phyloP scores from a whole-genome alignment of 2,888 invertebrate genomes.

The Gerris lacustris region DNA sequence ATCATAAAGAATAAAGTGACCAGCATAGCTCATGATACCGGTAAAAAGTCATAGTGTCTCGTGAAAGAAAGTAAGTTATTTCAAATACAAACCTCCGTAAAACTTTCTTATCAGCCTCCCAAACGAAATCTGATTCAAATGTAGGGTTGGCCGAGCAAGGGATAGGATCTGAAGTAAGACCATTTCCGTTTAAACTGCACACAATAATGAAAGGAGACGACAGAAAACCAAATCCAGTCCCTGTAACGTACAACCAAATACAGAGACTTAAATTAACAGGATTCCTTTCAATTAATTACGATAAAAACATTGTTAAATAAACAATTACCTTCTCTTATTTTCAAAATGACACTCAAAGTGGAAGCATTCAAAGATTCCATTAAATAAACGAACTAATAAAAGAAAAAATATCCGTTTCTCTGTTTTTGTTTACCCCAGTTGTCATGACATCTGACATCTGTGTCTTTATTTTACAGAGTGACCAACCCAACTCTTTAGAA shows the following conservation, averaged over 20 bases:
- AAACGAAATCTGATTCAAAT: constrained; percentile 61
- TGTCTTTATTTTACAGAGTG: background rate
- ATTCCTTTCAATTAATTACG: constrained; percentile 34
- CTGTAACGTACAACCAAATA: constrained; percentile 22
- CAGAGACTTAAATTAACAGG: constrained; percentile 16
- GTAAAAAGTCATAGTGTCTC: too few relatives aligned
- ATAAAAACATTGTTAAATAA: constrained; percentile 6
- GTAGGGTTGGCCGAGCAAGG: constrained; percentile 37
- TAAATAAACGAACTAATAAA: background rate
- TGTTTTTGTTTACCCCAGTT: constrained; percentile 10
- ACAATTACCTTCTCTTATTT: constrained; percentile 49
- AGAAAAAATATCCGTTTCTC: background rate
- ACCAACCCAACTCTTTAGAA: too few relatives aligned
- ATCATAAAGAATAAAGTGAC: too few relatives aligned
- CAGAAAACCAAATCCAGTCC: constrained; percentile 30
- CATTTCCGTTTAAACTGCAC: constrained; percentile 27
- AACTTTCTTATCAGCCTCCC: constrained; percentile 62
- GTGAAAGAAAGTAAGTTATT: too few relatives aligned
- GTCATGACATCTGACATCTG: constrained; percentile 8
- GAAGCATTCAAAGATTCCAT: constrained; percentile 41
- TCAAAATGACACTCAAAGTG: constrained; percentile 52
- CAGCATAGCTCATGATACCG: too few relatives aligned
- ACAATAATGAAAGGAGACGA: constrained; percentile 27
- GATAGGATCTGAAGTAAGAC: constrained; percentile 50
- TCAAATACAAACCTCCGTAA: constrained; percentile 43